phyloP scores from a whole-genome alignment of 2,113 vertebrate genomes.

The Phocoena phocoena region DNA sequence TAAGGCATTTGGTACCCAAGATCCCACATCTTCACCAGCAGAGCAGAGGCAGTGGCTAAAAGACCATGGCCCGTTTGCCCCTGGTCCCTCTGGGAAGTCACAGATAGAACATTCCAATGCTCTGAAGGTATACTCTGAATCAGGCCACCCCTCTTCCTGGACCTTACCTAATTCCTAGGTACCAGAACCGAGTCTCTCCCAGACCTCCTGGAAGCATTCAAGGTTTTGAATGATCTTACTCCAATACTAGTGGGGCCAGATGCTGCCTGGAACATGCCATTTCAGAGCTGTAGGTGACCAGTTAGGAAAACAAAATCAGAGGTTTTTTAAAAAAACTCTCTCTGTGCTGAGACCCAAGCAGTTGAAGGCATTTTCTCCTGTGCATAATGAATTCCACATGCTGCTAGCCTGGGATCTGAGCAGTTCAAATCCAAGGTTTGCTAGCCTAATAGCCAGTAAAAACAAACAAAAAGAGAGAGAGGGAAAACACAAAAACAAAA shows the following conservation, averaged over 20 bases:
- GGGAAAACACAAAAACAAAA: background rate
- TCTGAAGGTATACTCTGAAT: background rate
- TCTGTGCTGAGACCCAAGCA: conserved; percentile 61
- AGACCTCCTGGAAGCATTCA: background rate
- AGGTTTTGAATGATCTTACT: background rate
- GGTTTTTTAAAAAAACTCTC: conserved; percentile 45
- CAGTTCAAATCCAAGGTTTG: conserved; percentile 75
- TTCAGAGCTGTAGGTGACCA: conserved; percentile 44
- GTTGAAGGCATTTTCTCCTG: conserved; percentile 74
- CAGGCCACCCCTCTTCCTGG: background rate
- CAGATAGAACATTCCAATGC: background rate
- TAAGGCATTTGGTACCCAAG: background rate
- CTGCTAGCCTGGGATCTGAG: conserved; percentile 68
- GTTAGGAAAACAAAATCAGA: conserved; percentile 58
- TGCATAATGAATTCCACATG: conserved; percentile 77
- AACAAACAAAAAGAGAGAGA: background rate
- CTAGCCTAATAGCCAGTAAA: conserved; percentile 71
- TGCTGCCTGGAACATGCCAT: background rate
- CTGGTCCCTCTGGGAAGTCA: background rate
- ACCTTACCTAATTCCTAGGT: background rate
- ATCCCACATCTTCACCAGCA: background rate
- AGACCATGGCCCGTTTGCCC: background rate
- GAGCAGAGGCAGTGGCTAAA: background rate
- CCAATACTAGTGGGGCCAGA: background rate
- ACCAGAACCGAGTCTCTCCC: background rate